phyloP scores from a whole-genome alignment of 2,113 vertebrate genomes.

The Dinomys branickii region DNA sequence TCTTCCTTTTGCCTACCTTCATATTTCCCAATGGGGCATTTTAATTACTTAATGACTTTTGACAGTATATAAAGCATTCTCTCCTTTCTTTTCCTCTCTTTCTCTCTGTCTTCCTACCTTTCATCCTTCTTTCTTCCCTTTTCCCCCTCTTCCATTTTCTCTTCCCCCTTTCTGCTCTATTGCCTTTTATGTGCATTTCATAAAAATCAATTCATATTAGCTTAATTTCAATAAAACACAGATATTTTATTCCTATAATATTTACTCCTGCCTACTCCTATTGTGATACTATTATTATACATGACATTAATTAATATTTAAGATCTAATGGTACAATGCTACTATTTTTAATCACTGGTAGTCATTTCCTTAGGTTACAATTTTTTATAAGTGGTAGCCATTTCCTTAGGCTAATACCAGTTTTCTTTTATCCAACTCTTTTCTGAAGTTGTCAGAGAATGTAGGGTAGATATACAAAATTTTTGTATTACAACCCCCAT shows the following conservation, averaged over 20 bases:
- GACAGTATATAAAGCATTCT: neutral
- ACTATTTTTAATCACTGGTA: neutral
- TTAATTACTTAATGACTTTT: neutral
- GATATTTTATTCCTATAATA: neutral
- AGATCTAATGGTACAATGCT: neutral
- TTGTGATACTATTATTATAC: neutral
- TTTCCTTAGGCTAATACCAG: neutral
- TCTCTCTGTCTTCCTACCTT: neutral
- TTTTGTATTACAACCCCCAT: neutral
- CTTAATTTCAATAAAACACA: neutral
- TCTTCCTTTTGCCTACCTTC: neutral
- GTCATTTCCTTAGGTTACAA: neutral
- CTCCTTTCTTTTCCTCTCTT: neutral
- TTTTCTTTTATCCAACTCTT: neutral
- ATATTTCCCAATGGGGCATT: neutral
- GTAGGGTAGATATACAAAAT: neutral
- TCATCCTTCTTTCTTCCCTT: accelerated
- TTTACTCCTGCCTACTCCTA: neutral
- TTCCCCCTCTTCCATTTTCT: neutral
- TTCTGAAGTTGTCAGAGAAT: neutral
- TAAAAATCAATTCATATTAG: neutral
- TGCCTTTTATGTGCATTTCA: neutral
- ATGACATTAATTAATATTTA: neutral
- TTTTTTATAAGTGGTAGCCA: neutral
- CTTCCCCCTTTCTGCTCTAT: neutral